phyloP scores from a whole-genome alignment of 2,113 vertebrate genomes.

The Oncorhynchus clarkii region DNA sequence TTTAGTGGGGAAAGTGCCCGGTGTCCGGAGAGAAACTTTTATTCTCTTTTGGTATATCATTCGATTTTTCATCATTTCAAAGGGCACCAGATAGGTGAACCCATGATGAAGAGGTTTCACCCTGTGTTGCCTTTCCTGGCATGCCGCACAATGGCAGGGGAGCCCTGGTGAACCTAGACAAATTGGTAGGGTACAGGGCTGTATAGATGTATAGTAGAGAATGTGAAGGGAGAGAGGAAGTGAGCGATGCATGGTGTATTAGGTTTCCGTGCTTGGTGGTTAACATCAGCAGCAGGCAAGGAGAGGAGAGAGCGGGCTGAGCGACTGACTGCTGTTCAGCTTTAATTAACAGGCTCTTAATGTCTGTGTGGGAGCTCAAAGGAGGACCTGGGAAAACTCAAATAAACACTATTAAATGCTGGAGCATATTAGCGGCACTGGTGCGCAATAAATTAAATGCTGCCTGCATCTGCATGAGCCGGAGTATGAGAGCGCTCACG shows the following conservation, averaged over 20 bases:
- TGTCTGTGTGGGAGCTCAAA: slow-evolving; percentile 27
- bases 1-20: no score
- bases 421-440: slow-evolving; percentile 39
- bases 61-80: not conserved
- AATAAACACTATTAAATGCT: slow-evolving; percentile 61
- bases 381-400: slow-evolving; percentile 50
- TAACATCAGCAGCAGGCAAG: slow-evolving; percentile 22
- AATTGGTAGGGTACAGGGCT: not conserved
- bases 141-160: not conserved
- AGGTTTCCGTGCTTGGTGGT: slow-evolving; percentile 26
- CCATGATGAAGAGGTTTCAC: not conserved
- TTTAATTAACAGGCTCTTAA: slow-evolving; percentile 50
- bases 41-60: not conserved
- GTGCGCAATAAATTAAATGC: slow-evolving; percentile 46
- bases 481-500: not conserved
- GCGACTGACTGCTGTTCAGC: slow-evolving; percentile 20
- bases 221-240: not conserved
- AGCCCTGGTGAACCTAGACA: no score
- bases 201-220: slow-evolving; percentile 4
- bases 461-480: slow-evolving; percentile 3
- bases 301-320: slow-evolving; percentile 1
- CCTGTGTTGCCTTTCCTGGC: not conserved
- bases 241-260: not conserved
- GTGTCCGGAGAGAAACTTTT: no score
- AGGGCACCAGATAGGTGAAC: slow-evolving; percentile 5